Evolutionary conservation across 30 jellyfish, hydroid and myxozoan species (phyloP).

Genomic region (Clytia hemisphaerica): DNA sequence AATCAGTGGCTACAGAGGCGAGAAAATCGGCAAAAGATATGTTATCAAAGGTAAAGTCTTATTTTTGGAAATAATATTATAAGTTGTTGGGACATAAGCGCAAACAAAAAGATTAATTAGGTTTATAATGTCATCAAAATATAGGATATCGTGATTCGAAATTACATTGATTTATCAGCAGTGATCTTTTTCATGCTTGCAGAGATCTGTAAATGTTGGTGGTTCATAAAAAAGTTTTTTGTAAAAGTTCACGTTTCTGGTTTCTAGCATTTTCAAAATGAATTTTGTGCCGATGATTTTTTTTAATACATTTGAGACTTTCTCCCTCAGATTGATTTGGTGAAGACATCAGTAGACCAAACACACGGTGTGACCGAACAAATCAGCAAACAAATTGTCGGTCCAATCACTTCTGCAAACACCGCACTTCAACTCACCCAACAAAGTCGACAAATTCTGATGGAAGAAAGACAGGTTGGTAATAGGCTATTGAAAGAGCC

Average conservation of each 20-base stretch:
- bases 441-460: constrained; percentile 25
- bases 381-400: constrained; percentile 38
- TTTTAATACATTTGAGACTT: background rate
- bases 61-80: background rate
- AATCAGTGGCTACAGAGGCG: constrained; percentile 79
- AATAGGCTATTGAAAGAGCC: too few relatives aligned
- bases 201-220: too few relatives aligned
- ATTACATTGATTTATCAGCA: background rate
- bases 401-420: constrained; percentile 40
- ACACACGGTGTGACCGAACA: constrained; percentile 35
- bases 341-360: constrained; percentile 30
- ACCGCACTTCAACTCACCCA: constrained; percentile 31
- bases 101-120: background rate
- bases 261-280: too few relatives aligned
- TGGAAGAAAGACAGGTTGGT: constrained; percentile 39
- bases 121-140: too few relatives aligned
- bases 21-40: constrained; percentile 75
- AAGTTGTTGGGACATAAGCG: background rate
- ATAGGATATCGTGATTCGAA: background rate
- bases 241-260: too few relatives aligned
- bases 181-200: background rate
- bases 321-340: constrained; percentile 44
- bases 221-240: too few relatives aligned
- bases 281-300: background rate
- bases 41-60: constrained; percentile 32